Evolutionary conservation across 1,140 invertebrate species (phyloP).

Genomic region (Drosophila hydei): DNA sequence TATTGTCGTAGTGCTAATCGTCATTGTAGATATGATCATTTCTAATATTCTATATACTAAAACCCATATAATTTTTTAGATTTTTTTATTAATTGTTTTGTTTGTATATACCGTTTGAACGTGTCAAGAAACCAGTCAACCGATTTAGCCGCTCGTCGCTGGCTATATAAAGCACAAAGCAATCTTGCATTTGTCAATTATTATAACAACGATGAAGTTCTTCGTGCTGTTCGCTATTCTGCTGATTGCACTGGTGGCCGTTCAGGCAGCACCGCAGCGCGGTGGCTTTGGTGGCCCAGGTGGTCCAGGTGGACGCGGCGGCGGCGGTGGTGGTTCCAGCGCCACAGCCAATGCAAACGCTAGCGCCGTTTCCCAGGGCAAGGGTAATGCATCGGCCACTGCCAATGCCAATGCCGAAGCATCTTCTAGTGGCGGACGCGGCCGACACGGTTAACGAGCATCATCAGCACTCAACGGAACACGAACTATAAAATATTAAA

Average conservation of each 20-base stretch:
- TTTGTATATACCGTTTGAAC: background rate
- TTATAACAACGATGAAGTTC: slow-evolving; percentile 34
- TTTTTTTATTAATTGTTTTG: background rate
- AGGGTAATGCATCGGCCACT: slow-evolving; percentile 8
- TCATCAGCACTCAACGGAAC: no score
- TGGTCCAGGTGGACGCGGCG: background rate
- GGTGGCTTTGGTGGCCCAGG: background rate
- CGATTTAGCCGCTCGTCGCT: background rate
- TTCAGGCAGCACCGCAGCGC: slow-evolving; percentile 13
- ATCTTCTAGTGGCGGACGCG: background rate
- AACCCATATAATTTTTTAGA: background rate
- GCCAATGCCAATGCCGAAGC: slow-evolving; percentile 9
- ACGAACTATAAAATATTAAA: no score
- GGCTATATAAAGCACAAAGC: slow-evolving; percentile 30
- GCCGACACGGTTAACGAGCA: no score
- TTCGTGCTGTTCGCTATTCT: slow-evolving; percentile 30
- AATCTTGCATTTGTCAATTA: slow-evolving; percentile 8
- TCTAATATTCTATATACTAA: background rate
- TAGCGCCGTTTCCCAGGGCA: background rate
- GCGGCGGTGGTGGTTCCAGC: background rate
- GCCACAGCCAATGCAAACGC: slow-evolving; percentile 30
- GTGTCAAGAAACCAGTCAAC: slow-evolving; percentile 18
- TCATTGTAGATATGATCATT: background rate
- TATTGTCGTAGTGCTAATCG: slow-evolving; percentile 10
- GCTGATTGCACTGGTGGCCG: slow-evolving; percentile 18